Conservation (phyloP, 2,888 invertebrate species). For the Molorchus minor region DNA sequence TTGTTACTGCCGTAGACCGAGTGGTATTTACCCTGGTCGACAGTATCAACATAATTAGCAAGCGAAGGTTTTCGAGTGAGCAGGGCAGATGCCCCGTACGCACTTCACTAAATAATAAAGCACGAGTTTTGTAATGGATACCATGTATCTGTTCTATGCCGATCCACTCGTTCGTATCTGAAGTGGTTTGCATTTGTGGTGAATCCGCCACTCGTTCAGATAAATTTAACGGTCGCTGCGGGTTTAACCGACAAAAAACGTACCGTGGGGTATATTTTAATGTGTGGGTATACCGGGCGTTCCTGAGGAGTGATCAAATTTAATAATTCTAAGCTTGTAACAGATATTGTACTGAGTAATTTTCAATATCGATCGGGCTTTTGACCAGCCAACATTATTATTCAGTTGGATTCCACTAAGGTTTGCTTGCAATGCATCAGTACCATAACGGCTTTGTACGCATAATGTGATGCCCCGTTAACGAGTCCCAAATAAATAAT, state of each 20-base stretch:
- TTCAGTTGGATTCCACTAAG: too few species aligned
- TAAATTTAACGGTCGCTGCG: constrained; percentile 29
- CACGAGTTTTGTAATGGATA: constrained; percentile 46
- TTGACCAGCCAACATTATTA: too few species aligned
- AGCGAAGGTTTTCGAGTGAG: constrained; percentile 43
- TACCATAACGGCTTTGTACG: too few species aligned
- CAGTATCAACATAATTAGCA: constrained; percentile 44
- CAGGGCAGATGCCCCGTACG: constrained; percentile 44
- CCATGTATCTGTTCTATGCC: constrained; percentile 31
- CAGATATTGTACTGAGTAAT: too few species aligned
- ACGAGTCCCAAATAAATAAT: too few species aligned
- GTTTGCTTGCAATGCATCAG: too few species aligned
- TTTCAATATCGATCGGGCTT: too few species aligned
- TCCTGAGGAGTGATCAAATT: background rate
- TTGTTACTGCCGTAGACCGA: background rate
- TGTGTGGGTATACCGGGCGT: background rate
- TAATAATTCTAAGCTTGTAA: too few species aligned
- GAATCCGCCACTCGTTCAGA: background rate
- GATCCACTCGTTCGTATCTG: constrained; percentile 26
- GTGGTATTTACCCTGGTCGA: constrained; percentile 41
- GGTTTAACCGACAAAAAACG: constrained; percentile 28
- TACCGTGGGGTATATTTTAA: too few species aligned
- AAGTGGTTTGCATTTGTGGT: constrained; percentile 32
- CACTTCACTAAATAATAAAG: constrained; percentile 44
- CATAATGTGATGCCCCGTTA: too few species aligned